Conservation (phyloP, 2,888 invertebrate genomes). For the Platynereis dumerilii region DNA sequence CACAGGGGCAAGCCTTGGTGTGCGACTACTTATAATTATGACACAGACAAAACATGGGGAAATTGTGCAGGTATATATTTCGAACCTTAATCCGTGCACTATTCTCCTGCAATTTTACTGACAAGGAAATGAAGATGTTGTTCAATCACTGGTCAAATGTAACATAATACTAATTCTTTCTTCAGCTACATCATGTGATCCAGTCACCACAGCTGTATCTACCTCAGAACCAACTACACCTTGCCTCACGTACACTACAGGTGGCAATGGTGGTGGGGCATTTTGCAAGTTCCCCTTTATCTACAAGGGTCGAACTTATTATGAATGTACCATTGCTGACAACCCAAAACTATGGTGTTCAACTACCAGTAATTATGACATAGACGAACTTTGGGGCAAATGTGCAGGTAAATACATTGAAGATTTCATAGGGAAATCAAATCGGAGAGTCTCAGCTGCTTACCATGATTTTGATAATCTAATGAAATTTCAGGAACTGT, state of each 20-base stretch:
- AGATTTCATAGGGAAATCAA: no score
- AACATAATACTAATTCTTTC: not conserved
- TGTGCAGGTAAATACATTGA: constrained; percentile 5
- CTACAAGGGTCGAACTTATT: constrained; percentile 1
- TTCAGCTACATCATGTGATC: constrained; percentile 4
- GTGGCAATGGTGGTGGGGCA: constrained; percentile 20
- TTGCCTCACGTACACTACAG: constrained; percentile 5
- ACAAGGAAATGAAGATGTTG: no score
- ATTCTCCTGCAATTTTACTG: no score
- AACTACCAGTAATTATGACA: constrained; percentile 21
- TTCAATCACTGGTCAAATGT: no score
- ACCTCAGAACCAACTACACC: not conserved
- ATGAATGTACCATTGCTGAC: constrained; percentile 7
- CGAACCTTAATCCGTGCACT: no score
- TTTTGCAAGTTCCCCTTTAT: constrained; percentile 19
- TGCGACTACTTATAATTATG: not conserved
- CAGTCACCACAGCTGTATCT: not conserved
- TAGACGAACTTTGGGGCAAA: constrained; percentile 12
- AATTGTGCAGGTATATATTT: constrained; percentile 3
- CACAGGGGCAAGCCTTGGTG: constrained; percentile 1
- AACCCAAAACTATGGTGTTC: constrained; percentile 16
- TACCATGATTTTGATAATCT: no score
- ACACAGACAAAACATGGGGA: not conserved
- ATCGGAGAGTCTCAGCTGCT: no score
- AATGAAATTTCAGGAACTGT: not conserved